Percentiles rank a stretch among this genome's conserved stretches.
Conservation (phyloP, 2,888 invertebrate genomes). For the Dasypogon diadema region DNA sequence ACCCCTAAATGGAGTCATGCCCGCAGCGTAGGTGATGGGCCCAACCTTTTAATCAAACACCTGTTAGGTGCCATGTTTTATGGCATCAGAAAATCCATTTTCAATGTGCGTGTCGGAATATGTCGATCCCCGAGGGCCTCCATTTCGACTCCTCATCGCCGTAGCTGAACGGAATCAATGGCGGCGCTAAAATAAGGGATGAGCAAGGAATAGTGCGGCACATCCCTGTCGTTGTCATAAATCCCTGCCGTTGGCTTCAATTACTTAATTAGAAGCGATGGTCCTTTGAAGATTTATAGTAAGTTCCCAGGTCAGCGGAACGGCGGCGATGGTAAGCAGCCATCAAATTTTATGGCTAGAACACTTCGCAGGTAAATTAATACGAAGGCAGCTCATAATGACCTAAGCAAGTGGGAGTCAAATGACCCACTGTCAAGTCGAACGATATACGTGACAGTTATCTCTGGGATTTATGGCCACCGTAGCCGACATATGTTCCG, state of each 20-base stretch:
- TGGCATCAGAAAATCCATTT: conserved; percentile 55
- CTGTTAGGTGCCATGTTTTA: conserved; percentile 57
- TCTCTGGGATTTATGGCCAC: conserved; percentile 41
- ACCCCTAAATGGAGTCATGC: conserved; percentile 22
- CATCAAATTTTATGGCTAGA: conserved; percentile 47
- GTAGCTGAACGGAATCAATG: conserved; percentile 6
- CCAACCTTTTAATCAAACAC: conserved; percentile 56
- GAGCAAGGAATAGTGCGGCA: conserved; percentile 30
- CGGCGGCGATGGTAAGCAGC: conserved; percentile 54
- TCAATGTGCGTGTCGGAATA: conserved; percentile 53
- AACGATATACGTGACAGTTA: conserved; percentile 49
- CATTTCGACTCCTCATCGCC: conserved; percentile 15
- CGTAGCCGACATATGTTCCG: conserved; percentile 33
- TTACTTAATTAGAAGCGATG: conserved; percentile 65
- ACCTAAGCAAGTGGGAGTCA: conserved; percentile 35
- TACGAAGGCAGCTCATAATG: conserved; percentile 48
- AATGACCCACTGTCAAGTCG: conserved; percentile 45
- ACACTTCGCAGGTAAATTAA: conserved; percentile 48
- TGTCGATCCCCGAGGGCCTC: conserved; percentile 51
- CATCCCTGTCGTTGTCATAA: conserved; percentile 57
- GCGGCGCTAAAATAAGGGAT: conserved; percentile 38
- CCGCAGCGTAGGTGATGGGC: conserved; percentile 42
- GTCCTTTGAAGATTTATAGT: conserved; percentile 61
- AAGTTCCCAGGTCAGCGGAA: conserved; percentile 59
- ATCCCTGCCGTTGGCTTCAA: conserved; percentile 63